A percentile compares a stretch with the other conserved stretches of the same genome.
Conservation (phyloP, 2,888 invertebrate genomes). For the Magallana nippona region DNA sequence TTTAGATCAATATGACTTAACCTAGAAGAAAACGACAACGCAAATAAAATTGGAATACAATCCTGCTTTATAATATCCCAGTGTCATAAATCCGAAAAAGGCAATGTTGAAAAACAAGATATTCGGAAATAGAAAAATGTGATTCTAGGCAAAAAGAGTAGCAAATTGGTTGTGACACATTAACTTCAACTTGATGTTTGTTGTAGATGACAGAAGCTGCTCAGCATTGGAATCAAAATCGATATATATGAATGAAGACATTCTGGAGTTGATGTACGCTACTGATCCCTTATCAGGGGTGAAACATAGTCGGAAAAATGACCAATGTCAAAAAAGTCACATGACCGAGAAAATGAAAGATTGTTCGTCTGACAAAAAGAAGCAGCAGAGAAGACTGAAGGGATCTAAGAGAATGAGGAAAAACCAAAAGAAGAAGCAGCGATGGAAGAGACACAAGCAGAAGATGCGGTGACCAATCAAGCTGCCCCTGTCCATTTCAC, state of each 20-base stretch:
- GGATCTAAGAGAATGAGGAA: conserved; percentile 20
- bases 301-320: background rate
- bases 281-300: background rate
- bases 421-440: conserved; percentile 1
- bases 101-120: background rate
- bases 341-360: background rate
- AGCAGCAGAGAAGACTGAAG: background rate
- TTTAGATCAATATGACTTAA: background rate
- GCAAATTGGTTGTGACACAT: background rate
- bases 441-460: conserved; percentile 23
- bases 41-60: background rate
- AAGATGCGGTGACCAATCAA: background rate
- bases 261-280: conserved; percentile 4
- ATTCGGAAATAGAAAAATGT: background rate
- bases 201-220: conserved; percentile 17
- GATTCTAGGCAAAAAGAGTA: background rate
- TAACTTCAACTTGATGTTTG: conserved; percentile 10
- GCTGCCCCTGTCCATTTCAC: background rate
- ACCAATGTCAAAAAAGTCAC: background rate
- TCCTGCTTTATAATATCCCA: background rate
- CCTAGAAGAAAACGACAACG: background rate
- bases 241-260: conserved; percentile 24
- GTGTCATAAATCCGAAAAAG: background rate
- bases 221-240: conserved; percentile 21
- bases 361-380: background rate